Evolutionary conservation across 2,797 vertebrate genomes (phyloP).

Genomic region (Capromys pilorides): DNA sequence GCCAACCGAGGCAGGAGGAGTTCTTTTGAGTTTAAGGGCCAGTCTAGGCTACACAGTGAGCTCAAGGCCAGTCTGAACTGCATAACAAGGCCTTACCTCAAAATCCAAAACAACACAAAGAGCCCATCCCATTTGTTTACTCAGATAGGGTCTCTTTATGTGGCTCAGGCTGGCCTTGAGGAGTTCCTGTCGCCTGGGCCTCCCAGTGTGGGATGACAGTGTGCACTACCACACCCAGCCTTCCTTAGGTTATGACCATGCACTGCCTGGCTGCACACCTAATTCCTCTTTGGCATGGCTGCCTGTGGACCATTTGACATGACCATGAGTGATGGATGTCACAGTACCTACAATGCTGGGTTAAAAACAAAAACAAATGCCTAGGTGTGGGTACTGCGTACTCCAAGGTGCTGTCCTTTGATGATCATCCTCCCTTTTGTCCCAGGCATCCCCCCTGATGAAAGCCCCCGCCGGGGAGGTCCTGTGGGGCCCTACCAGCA

Average conservation of each 20-base stretch:
- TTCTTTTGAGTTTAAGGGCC: not conserved
- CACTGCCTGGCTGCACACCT: not conserved
- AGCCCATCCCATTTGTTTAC: not conserved
- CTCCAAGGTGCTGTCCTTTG: no score
- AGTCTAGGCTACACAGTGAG: not conserved
- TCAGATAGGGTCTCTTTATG: not conserved
- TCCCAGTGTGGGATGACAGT: not conserved
- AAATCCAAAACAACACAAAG: not conserved
- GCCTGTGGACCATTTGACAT: not conserved
- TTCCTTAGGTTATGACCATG: not conserved
- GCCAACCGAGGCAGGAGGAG: not conserved
- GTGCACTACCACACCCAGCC: not conserved
- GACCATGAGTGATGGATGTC: not conserved
- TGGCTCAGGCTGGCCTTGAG: not conserved
- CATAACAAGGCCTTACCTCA: not conserved
- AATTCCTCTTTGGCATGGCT: not conserved
- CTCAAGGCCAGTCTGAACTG: not conserved
- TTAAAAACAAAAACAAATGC: not conserved
- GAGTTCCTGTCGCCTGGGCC: not conserved
- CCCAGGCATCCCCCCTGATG: slow-evolving; percentile 93
- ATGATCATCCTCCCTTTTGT: not conserved
- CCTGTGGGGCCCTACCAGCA: slow-evolving; percentile 91
- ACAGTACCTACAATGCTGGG: not conserved
- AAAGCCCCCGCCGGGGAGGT: slow-evolving; percentile 92
- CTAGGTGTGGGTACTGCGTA: rapidly evolving